Evolutionary conservation across 2,888 invertebrate species (phyloP).

Genomic region (Nysson spinosus): DNA sequence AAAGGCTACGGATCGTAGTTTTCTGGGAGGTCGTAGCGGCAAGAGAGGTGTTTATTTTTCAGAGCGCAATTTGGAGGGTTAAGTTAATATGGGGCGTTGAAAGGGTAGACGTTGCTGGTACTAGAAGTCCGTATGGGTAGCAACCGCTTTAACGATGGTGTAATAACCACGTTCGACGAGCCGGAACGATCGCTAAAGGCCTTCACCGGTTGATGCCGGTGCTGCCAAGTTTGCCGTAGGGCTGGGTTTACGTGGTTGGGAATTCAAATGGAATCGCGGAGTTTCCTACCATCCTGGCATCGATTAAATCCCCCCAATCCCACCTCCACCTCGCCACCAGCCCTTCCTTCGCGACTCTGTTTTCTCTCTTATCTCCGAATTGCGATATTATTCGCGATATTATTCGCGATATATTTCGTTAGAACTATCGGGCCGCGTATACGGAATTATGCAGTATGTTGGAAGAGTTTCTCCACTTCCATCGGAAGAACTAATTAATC

Average conservation of each 20-base stretch:
- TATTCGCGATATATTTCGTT: too few relatives aligned
- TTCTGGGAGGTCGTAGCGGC: too few relatives aligned
- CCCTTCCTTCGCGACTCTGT: conserved; percentile 1
- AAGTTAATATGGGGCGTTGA: background rate
- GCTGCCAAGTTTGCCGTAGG: conserved; percentile 24
- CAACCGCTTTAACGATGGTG: conserved; percentile 40
- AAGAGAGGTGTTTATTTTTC: too few relatives aligned
- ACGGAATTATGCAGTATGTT: too few relatives aligned
- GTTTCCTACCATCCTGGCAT: conserved; percentile 36
- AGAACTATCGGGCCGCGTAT: too few relatives aligned
- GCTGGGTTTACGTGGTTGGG: conserved; percentile 37
- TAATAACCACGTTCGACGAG: conserved; percentile 45
- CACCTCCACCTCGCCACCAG: background rate
- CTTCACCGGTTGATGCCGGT: conserved; percentile 3
- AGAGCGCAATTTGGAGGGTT: background rate
- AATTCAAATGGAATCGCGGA: conserved; percentile 49
- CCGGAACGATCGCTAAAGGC: conserved; percentile 42
- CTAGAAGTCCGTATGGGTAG: conserved; percentile 28
- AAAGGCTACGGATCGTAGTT: too few relatives aligned
- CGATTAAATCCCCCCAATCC: conserved; percentile 42
- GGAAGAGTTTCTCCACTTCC: too few relatives aligned
- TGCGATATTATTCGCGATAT: conserved; percentile 23
- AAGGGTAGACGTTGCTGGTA: background rate
- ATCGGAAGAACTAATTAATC: too few relatives aligned
- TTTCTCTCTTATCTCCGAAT: conserved; percentile 9